Percentiles rank a stretch among this genome's conserved stretches.
Evolutionary conservation across 2,113 vertebrate species (phyloP).

Genomic region (Rhynchomys soricoides): DNA sequence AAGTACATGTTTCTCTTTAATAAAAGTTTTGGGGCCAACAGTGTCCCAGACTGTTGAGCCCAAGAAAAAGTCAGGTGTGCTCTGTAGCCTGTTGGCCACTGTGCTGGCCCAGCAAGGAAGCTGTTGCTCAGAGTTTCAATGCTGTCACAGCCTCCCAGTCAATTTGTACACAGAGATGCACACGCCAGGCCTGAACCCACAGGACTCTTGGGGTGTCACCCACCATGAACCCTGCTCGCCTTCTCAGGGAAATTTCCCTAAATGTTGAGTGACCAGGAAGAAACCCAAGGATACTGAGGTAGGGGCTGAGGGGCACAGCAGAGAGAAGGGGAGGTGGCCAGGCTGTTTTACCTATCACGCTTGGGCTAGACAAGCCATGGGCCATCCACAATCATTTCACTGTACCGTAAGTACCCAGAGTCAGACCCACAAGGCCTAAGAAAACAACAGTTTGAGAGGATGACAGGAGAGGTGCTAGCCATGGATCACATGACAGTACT

Average conservation of each 20-base stretch:
- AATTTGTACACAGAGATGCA: neutral
- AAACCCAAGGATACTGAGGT: neutral
- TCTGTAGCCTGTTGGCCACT: rapidly evolving
- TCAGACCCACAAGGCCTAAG: neutral
- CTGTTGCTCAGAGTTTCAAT: rapidly evolving
- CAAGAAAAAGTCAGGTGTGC: neutral
- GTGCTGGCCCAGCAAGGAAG: neutral
- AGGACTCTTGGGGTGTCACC: neutral
- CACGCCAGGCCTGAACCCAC: neutral
- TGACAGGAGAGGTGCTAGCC: too few relatives aligned
- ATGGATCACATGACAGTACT: neutral
- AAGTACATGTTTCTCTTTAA: neutral
- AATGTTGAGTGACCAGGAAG: neutral
- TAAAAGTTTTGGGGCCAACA: neutral
- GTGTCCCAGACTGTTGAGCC: neutral
- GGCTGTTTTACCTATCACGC: too few relatives aligned
- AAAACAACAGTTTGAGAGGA: neutral
- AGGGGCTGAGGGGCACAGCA: neutral
- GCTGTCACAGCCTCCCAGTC: neutral
- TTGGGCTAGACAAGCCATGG: neutral
- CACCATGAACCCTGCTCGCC: neutral
- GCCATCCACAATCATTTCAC: neutral
- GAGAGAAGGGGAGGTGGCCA: neutral
- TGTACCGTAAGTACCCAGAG: neutral
- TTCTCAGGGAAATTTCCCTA: neutral